Evolutionary conservation across 2,113 vertebrate genomes (phyloP).

Genomic region (Odocoileus virginianus): DNA sequence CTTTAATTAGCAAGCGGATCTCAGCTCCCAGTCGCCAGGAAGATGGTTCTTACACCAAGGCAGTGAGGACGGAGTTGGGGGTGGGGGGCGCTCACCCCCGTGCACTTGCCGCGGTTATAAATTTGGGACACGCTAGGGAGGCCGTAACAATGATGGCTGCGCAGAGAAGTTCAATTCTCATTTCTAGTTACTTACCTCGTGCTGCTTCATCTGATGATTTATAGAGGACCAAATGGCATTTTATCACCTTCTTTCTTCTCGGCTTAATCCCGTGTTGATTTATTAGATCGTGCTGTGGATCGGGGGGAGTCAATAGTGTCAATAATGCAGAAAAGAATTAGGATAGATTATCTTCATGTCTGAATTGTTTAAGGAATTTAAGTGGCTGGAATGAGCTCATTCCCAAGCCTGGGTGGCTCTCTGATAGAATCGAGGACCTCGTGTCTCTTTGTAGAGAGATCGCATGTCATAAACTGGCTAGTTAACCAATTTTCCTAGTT

Average conservation of each 20-base stretch:
- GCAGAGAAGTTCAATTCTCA: conserved; percentile 69
- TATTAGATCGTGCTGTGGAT: conserved; percentile 75
- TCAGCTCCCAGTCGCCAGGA: neutral
- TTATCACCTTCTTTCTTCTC: conserved; percentile 75
- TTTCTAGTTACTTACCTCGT: conserved; percentile 52
- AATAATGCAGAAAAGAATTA: conserved; percentile 78
- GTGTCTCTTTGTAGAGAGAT: conserved; percentile 12
- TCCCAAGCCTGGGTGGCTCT: conserved; percentile 9
- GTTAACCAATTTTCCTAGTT: neutral
- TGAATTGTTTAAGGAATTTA: conserved; percentile 68
- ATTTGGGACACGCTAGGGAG: conserved; percentile 70
- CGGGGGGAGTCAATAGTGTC: conserved; percentile 73
- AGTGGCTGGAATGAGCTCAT: conserved; percentile 33
- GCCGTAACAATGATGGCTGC: conserved; percentile 59
- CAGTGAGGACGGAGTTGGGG: neutral
- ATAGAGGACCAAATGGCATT: conserved; percentile 70
- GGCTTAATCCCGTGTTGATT: conserved; percentile 79
- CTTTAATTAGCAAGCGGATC: conserved; percentile 82
- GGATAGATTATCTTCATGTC: conserved; percentile 76
- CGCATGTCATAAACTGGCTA: neutral
- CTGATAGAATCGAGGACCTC: neutral
- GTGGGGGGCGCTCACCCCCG: neutral
- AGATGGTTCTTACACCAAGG: neutral
- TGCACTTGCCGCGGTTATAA: conserved; percentile 60
- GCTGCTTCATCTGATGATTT: conserved; percentile 73